Conservation (phyloP, 2,113 vertebrate species). For the Pachyramphus minor region DNA sequence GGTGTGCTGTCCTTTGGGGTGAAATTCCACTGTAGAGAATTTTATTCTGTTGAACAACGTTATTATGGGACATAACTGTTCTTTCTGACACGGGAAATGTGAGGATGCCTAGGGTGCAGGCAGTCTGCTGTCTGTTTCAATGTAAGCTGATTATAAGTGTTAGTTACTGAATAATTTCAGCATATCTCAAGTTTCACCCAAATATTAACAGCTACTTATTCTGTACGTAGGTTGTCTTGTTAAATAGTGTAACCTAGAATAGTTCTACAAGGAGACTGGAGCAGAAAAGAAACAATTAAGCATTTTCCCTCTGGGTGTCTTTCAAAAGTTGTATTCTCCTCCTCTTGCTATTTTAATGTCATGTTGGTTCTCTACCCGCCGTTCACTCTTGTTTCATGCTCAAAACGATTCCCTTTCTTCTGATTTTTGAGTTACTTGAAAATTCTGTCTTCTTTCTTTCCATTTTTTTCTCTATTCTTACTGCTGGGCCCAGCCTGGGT, state of each 20-base stretch:
- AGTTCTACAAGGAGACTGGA: background rate
- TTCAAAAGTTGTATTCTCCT: constrained; percentile 9
- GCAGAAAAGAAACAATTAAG: constrained; percentile 30
- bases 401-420: background rate
- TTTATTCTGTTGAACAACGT: background rate
- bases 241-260: constrained; percentile 10
- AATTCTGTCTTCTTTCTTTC: background rate
- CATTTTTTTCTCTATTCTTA: background rate
- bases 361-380: background rate
- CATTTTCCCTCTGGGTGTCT: background rate
- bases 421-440: background rate
- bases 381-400: background rate
- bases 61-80: background rate
- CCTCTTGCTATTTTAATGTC: constrained; percentile 13
- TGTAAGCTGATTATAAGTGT: constrained; percentile 1
- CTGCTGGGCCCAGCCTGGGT: background rate
- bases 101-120: background rate
- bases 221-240: background rate
- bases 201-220: constrained; percentile 14
- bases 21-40: background rate
- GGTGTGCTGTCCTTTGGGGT: background rate
- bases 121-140: background rate
- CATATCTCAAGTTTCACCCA: background rate
- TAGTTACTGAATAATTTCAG: constrained; percentile 14
- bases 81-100: background rate